phyloP scores from a whole-genome alignment of 1,140 invertebrate genomes.

The Teleogryllus occipitalis region DNA sequence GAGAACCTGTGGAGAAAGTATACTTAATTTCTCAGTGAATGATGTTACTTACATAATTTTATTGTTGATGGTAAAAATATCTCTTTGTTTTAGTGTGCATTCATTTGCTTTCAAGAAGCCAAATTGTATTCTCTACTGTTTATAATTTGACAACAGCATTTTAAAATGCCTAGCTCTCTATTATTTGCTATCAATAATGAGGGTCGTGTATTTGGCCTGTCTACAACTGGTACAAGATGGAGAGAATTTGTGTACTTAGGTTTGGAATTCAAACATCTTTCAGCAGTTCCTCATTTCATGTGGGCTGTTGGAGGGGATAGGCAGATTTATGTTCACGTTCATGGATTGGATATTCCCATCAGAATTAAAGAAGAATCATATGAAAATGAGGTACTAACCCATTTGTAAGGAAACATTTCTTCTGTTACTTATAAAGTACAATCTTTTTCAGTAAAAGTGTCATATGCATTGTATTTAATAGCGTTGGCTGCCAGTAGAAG shows the following conservation, averaged over 20 bases:
- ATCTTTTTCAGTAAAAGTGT: no score
- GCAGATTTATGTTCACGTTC: conserved; percentile 83
- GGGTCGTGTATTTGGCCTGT: conserved; percentile 73
- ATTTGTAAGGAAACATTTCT: not conserved
- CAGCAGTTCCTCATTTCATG: conserved; percentile 70
- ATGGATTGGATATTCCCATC: conserved; percentile 81
- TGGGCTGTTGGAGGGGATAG: conserved; percentile 89
- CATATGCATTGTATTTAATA: conserved; percentile 28
- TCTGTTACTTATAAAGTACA: no score
- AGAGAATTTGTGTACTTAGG: conserved; percentile 74
- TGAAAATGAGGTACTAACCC: conserved; percentile 71
- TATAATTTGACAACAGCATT: not conserved
- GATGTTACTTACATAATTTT: no score
- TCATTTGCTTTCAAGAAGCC: no score
- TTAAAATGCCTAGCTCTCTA: conserved; percentile 60
- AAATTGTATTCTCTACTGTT: not conserved
- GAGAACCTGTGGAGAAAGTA: no score
- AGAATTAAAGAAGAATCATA: conserved; percentile 81
- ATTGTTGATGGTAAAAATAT: no score
- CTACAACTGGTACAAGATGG: conserved; percentile 70
- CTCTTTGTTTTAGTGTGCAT: no score
- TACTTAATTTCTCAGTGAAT: no score
- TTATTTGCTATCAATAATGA: conserved; percentile 81
- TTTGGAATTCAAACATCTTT: conserved; percentile 78
- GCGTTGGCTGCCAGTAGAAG: conserved; percentile 83